Conservation (phyloP, 2,888 invertebrate genomes). For the Taphrorychus bicolor region DNA sequence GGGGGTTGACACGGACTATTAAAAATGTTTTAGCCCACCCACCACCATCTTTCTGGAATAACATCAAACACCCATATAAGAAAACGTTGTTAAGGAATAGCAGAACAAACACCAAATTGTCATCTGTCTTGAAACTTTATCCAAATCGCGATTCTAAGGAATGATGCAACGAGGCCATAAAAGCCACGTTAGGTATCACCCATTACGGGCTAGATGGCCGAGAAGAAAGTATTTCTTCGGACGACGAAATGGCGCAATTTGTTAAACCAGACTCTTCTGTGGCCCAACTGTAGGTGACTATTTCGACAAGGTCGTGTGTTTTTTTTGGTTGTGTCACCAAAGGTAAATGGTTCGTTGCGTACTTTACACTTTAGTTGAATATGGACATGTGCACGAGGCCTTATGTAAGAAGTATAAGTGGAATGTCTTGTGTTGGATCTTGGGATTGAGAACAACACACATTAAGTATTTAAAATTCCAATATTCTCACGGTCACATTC, state of each 20-base stretch:
- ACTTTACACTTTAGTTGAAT: neutral
- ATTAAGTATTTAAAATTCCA: too few species aligned
- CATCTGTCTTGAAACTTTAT: neutral
- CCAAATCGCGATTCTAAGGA: neutral
- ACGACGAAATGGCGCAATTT: constrained; percentile 11
- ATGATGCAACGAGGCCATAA: neutral
- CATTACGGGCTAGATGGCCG: neutral
- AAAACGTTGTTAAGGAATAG: too few species aligned
- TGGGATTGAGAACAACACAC: too few species aligned
- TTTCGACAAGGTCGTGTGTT: constrained; percentile 14
- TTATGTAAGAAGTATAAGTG: neutral
- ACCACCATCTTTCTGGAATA: too few species aligned
- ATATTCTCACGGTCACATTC: too few species aligned
- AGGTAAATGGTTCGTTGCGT: neutral
- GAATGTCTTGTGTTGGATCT: too few species aligned
- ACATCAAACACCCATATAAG: too few species aligned
- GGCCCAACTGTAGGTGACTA: neutral
- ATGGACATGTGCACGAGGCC: neutral
- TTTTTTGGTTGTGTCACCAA: neutral
- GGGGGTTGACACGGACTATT: too few species aligned
- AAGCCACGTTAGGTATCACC: neutral
- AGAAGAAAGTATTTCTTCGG: constrained; percentile 3
- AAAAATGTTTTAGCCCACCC: too few species aligned
- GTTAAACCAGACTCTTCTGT: neutral
- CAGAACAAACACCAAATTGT: too few species aligned